These are phyloP conservation scores for Cirrhinus molitorella DNA, from an alignment of 2,797 vertebrate species.

Conservation along the genomic window DNA sequence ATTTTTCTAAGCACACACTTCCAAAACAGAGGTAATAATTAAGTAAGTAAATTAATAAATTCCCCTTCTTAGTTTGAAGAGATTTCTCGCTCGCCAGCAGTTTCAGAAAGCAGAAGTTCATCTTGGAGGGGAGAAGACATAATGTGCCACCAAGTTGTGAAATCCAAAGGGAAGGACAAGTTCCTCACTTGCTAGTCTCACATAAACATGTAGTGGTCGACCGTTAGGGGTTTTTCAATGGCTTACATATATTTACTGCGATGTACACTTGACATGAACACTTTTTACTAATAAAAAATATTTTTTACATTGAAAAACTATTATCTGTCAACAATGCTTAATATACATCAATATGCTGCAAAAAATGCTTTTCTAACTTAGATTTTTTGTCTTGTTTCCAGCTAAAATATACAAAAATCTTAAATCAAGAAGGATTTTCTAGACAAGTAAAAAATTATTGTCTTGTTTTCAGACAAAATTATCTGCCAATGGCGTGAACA, in stretches of 20 bases:
- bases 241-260: background rate
- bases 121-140: background rate
- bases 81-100: background rate
- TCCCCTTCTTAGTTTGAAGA: background rate
- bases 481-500: too few relatives aligned
- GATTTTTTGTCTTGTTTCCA: too few relatives aligned
- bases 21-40: background rate
- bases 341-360: background rate
- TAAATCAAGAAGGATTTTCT: too few relatives aligned
- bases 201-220: background rate
- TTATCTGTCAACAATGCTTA: background rate
- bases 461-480: too few relatives aligned
- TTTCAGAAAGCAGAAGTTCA: constrained; percentile 16
- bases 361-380: too few relatives aligned
- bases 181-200: constrained; percentile 11
- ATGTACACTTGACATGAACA: background rate
- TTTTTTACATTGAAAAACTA: background rate
- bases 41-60: background rate
- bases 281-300: background rate
- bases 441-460: too few relatives aligned
- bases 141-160: constrained; percentile 17
- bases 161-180: constrained; percentile 11
- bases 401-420: too few relatives aligned
- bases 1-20: background rate
- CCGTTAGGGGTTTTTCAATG: background rate